Evolutionary conservation across 2,113 vertebrate genomes (phyloP).

Genomic region (Poeciliopsis prolifica): DNA sequence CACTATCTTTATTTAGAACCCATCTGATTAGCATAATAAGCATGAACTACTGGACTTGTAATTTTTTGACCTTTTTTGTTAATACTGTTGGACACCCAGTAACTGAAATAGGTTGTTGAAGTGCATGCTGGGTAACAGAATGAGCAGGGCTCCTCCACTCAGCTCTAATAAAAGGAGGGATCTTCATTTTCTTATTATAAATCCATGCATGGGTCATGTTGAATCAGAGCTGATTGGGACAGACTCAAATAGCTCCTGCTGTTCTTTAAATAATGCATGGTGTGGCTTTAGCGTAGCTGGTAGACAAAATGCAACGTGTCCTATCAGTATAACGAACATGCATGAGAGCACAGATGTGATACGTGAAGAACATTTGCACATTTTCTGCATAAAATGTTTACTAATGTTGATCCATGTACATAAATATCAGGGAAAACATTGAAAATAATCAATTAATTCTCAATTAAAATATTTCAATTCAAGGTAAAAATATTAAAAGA

Average conservation of each 20-base stretch:
- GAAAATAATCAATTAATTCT: not conserved
- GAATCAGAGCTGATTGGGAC: slow-evolving; percentile 27
- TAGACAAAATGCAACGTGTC: slow-evolving; percentile 9
- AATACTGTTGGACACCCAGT: slow-evolving; percentile 51
- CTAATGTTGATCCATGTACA: not conserved
- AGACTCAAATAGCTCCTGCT: slow-evolving; percentile 40
- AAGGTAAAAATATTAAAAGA: not conserved
- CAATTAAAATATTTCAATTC: not conserved
- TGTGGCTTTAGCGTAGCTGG: slow-evolving; percentile 10
- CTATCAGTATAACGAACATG: not conserved
- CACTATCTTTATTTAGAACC: slow-evolving; percentile 49
- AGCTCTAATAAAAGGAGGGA: slow-evolving; percentile 25
- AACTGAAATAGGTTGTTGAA: slow-evolving; percentile 58
- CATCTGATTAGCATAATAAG: slow-evolving; percentile 46
- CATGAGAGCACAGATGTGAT: slow-evolving; percentile 6
- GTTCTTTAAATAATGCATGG: slow-evolving; percentile 29
- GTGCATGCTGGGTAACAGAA: slow-evolving; percentile 60
- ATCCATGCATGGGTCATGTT: slow-evolving; percentile 19
- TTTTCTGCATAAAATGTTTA: not conserved
- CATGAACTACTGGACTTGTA: slow-evolving; percentile 32
- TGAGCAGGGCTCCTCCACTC: slow-evolving; percentile 46
- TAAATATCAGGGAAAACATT: not conserved
- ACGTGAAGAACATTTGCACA: not conserved
- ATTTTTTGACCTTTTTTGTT: slow-evolving; percentile 53
- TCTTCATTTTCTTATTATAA: slow-evolving; percentile 30